Conservation (phyloP, 2,797 vertebrate genomes). For the Sebastes jordani region DNA sequence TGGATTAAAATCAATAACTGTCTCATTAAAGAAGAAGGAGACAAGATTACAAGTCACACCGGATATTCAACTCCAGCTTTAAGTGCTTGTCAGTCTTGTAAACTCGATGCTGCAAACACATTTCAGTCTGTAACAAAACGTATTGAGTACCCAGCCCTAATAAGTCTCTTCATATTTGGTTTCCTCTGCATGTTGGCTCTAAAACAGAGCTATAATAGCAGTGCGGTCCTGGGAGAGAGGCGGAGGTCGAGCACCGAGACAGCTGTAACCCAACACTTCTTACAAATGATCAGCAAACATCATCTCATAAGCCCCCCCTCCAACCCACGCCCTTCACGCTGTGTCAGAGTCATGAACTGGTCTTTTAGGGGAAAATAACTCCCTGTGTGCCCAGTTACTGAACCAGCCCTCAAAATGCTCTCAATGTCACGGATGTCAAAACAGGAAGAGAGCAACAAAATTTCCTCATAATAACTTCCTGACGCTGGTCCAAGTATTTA, state of each 20-base stretch:
- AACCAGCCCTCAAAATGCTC: constrained; percentile 36
- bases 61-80: not conserved
- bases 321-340: not conserved
- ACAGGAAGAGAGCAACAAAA: constrained; percentile 73
- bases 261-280: constrained; percentile 7
- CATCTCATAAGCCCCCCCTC: not conserved
- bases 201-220: not conserved
- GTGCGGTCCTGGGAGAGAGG: not conserved
- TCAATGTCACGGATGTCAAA: constrained; percentile 61
- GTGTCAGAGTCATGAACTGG: not conserved
- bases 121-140: not conserved
- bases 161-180: not conserved
- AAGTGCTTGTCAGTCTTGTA: not conserved
- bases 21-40: not conserved
- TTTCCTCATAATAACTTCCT: constrained; percentile 74
- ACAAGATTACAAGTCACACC: not conserved
- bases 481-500: constrained; percentile 59
- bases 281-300: constrained; percentile 2
- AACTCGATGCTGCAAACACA: not conserved
- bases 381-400: constrained; percentile 11
- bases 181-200: not conserved
- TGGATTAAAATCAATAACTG: not conserved
- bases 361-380: constrained; percentile 5
- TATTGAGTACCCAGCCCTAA: not conserved
- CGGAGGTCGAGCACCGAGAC: not conserved